phyloP scores from a whole-genome alignment of 1,140 invertebrate species.

The Dreissena rostriformis region DNA sequence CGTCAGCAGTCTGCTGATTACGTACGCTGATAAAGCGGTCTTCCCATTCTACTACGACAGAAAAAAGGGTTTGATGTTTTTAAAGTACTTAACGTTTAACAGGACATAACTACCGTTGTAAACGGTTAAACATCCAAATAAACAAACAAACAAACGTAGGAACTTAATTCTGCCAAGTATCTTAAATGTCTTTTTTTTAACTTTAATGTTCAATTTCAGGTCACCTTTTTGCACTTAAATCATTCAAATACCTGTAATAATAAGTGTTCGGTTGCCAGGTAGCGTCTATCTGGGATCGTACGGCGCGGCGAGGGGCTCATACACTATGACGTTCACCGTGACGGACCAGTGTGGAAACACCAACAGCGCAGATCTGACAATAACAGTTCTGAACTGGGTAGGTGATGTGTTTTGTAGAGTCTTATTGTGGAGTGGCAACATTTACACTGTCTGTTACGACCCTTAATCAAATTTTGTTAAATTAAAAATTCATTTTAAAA shows the following conservation, averaged over 20 bases:
- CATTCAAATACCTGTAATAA: neutral
- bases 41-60: conserved; percentile 22
- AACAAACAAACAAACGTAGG: neutral
- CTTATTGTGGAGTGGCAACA: too few relatives aligned
- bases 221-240: neutral
- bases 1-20: neutral
- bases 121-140: neutral
- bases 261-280: neutral
- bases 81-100: neutral
- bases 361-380: conserved; percentile 1
- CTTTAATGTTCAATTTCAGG: neutral
- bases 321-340: conserved; percentile 29
- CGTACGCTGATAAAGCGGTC: neutral
- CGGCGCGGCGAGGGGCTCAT: neutral
- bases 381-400: conserved; percentile 20
- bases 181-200: neutral
- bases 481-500: too few relatives aligned
- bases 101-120: too few relatives aligned
- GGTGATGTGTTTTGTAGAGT: neutral
- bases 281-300: conserved; percentile 2
- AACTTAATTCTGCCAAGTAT: neutral
- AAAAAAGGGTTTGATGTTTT: neutral
- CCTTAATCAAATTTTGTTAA: too few relatives aligned
- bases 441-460: too few relatives aligned
- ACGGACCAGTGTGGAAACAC: conserved; percentile 23